Conservation (phyloP, 64 coral and sea anemone species). For the Pachyseris speciosa region DNA sequence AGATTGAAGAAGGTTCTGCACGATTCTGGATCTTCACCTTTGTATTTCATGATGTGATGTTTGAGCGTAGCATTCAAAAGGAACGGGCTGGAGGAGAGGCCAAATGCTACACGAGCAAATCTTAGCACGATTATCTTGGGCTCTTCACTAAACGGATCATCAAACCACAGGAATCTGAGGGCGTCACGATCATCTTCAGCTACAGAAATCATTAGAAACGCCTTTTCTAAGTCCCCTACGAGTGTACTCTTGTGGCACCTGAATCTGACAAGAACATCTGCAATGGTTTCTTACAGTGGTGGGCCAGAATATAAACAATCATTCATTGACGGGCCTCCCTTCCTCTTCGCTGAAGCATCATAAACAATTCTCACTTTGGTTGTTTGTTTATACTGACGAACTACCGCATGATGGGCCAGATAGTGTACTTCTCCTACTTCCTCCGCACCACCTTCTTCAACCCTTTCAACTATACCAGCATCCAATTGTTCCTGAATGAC, state of each 20-base stretch:
- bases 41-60: not conserved
- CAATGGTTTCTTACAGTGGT: constrained; percentile 10
- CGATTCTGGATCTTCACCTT: not conserved
- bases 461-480: constrained; percentile 8
- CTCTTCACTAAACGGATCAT: no score
- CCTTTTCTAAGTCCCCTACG: constrained; percentile 35
- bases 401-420: not conserved
- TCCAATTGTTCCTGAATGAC: constrained; percentile 13
- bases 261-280: constrained; percentile 53
- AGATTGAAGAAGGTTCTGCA: not conserved
- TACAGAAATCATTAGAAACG: not conserved
- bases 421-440: constrained; percentile 21
- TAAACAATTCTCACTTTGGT: constrained; percentile 36
- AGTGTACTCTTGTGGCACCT: not conserved
- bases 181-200: constrained; percentile 7
- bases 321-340: constrained; percentile 12
- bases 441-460: not conserved
- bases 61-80: not conserved
- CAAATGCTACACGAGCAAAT: no score
- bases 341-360: constrained; percentile 12
- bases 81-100: constrained; percentile 4
- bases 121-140: no score
- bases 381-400: not conserved
- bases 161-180: no score
- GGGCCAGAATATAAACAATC: constrained; percentile 52